These are phyloP conservation scores for Drosophila funebris DNA, from an alignment of 1,140 invertebrate genomes.

Conservation along the genomic window DNA sequence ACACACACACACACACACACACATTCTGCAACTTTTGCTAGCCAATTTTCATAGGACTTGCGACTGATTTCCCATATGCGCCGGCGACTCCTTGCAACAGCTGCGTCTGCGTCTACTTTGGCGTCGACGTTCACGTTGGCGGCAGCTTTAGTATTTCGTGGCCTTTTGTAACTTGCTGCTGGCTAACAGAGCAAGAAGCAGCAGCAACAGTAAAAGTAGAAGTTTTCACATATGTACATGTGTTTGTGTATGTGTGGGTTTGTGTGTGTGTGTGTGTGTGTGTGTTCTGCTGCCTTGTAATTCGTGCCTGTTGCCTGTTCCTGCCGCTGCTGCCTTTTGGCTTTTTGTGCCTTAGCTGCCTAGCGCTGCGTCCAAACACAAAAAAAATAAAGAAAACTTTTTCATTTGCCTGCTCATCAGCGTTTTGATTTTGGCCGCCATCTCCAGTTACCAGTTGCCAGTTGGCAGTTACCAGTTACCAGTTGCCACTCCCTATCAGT, in stretches of 20 bases:
- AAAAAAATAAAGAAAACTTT: slow-evolving; percentile 57
- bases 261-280: slow-evolving; percentile 44
- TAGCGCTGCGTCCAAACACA: slow-evolving; percentile 28
- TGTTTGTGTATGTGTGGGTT: slow-evolving; percentile 41
- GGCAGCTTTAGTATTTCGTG: slow-evolving; percentile 61
- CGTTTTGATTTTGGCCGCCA: slow-evolving; percentile 78
- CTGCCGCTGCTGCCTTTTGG: slow-evolving; percentile 49
- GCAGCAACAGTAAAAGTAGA: slow-evolving; percentile 17
- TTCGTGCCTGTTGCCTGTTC: slow-evolving; percentile 17
- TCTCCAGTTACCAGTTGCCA: slow-evolving; percentile 27
- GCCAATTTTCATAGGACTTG: slow-evolving; percentile 74
- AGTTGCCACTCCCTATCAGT: neutral
- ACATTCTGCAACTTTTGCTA: slow-evolving; percentile 74
- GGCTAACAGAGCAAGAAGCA: slow-evolving; percentile 42
- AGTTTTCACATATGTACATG: slow-evolving; percentile 42
- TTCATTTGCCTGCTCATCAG: slow-evolving; percentile 83
- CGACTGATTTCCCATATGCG: slow-evolving; percentile 79
- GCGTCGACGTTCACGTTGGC: neutral
- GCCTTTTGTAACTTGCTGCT: slow-evolving; percentile 67
- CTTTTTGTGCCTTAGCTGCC: slow-evolving; percentile 61
- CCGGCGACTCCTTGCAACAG: slow-evolving; percentile 34
- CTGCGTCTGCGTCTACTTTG: neutral
- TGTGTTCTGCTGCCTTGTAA: slow-evolving; percentile 1
- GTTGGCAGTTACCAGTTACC: neutral
- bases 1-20: slow-evolving; percentile 22